Evolutionary conservation across 2,113 vertebrate species (phyloP).

Genomic region (Tetrax tetrax): DNA sequence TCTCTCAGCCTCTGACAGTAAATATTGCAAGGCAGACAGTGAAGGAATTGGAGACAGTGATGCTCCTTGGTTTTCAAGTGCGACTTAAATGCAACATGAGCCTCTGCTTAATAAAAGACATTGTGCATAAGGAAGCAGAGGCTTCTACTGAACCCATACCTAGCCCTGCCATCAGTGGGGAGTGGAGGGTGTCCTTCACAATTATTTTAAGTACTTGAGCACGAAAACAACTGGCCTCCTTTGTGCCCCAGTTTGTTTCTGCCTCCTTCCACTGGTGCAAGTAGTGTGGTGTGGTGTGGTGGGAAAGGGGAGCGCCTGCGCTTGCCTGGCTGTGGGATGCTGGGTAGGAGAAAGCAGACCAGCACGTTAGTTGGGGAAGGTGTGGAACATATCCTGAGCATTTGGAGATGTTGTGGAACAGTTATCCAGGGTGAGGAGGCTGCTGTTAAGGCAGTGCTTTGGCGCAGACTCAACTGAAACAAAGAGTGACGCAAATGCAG

Average conservation of each 20-base stretch:
- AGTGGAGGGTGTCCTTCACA: background rate
- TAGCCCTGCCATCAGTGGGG: background rate
- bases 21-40: background rate
- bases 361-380: background rate
- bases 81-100: background rate
- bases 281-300: rapidly evolving
- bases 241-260: background rate
- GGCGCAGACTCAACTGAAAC: background rate
- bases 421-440: background rate
- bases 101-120: background rate
- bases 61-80: background rate
- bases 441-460: background rate
- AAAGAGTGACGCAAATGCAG: background rate
- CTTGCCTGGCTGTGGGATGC: background rate
- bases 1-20: background rate
- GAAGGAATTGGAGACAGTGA: background rate
- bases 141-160: background rate
- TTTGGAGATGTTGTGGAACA: background rate
- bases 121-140: background rate
- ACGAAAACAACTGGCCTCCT: background rate
- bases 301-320: rapidly evolving
- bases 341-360: background rate
- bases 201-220: background rate
- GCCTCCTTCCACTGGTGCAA: background rate
- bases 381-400: background rate